Conservation (phyloP, 2,888 invertebrate genomes). For the Oasisia sp. region DNA sequence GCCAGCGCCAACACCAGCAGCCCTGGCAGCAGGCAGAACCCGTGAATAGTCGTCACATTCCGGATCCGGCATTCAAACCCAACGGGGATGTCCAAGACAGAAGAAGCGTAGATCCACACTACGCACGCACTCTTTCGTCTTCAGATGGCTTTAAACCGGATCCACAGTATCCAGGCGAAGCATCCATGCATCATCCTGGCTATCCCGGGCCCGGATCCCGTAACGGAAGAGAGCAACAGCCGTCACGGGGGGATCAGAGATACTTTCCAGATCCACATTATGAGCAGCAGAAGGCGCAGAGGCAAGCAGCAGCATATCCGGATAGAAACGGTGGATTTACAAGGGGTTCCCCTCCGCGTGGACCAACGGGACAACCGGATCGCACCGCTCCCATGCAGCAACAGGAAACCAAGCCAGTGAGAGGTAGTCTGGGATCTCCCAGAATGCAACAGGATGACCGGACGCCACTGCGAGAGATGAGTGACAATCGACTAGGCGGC, state of each 20-base stretch:
- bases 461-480: neutral
- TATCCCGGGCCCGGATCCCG: neutral
- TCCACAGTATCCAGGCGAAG: neutral
- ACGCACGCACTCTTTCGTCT: neutral
- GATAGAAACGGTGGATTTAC: neutral
- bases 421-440: neutral
- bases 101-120: neutral
- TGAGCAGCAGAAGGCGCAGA: neutral
- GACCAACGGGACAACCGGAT: neutral
- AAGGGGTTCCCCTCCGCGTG: neutral
- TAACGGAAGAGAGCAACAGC: neutral
- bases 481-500: neutral
- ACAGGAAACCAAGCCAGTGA: neutral
- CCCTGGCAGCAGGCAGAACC: neutral
- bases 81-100: neutral
- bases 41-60: neutral
- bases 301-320: neutral
- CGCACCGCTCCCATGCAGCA: neutral
- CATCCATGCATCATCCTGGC: neutral
- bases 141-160: neutral
- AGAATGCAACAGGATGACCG: neutral
- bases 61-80: neutral
- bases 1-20: neutral
- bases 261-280: neutral
- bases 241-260: neutral